Percentiles rank a stretch among this genome's conserved stretches.
These are phyloP conservation scores for Buceros bicornis DNA, from an alignment of 2,797 vertebrate genomes.

Conservation along the genomic window DNA sequence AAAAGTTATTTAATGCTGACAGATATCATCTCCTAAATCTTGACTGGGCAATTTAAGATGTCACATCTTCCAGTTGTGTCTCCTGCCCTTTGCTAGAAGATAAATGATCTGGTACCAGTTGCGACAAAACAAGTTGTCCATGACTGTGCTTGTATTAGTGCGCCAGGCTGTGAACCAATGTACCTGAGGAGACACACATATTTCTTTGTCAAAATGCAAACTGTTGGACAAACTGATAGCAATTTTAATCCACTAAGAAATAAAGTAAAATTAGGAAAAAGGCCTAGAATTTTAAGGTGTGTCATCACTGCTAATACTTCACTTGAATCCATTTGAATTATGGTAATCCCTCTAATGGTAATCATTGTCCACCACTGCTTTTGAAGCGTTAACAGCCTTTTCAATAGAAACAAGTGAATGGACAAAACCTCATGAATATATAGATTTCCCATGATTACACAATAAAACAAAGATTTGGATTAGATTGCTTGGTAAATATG, in stretches of 20 bases:
- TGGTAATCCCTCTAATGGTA: neutral
- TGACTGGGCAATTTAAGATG: neutral
- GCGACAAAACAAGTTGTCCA: neutral
- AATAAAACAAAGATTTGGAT: neutral
- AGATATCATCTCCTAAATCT: neutral
- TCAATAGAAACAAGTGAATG: neutral
- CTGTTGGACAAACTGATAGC: neutral
- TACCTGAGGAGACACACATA: neutral
- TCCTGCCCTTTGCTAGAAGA: neutral
- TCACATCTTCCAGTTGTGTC: neutral
- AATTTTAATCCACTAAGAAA: neutral
- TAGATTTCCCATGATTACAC: neutral
- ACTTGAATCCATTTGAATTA: neutral
- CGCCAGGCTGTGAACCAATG: neutral
- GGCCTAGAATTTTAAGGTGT: neutral
- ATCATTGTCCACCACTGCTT: neutral
- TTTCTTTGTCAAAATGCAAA: neutral
- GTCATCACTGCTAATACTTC: neutral
- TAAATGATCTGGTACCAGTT: neutral
- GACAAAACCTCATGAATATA: neutral
- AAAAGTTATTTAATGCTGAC: neutral
- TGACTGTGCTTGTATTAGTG: neutral
- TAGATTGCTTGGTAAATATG: neutral
- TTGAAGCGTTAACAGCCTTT: neutral
- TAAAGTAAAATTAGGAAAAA: neutral